A percentile compares a stretch with the other conserved stretches of the same genome.
These are phyloP conservation scores for Atherinomorus stipes DNA, from an alignment of 2,113 vertebrate genomes.

Conservation along the genomic window DNA sequence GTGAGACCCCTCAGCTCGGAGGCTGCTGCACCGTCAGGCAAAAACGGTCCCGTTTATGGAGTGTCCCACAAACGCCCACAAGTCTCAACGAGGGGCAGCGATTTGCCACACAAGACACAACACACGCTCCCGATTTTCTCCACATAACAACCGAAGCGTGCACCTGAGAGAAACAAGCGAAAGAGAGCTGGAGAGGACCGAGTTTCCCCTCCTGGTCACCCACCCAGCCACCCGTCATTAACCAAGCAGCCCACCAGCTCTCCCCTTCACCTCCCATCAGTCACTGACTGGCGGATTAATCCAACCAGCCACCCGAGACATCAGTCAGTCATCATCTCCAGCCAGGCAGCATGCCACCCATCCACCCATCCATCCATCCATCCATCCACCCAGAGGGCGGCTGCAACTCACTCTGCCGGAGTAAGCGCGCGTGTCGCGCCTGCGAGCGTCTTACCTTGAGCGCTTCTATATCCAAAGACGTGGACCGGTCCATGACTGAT, in stretches of 20 bases:
- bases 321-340: conserved; percentile 28
- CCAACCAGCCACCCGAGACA: conserved; percentile 22
- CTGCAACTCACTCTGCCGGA: conserved; percentile 41
- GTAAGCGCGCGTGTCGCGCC: conserved; percentile 28
- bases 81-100: conserved; percentile 39
- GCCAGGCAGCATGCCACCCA: conserved; percentile 35
- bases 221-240: background rate
- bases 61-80: conserved; percentile 56
- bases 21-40: conserved; percentile 23
- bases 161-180: background rate
- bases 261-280: conserved; percentile 3
- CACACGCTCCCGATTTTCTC: conserved; percentile 5
- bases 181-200: background rate
- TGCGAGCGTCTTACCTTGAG: conserved; percentile 76
- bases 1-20: background rate
- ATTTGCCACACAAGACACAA: conserved; percentile 64
- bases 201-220: conserved; percentile 16
- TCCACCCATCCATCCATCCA: conserved; percentile 16
- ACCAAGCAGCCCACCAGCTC: background rate
- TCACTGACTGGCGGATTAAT: conserved; percentile 30
- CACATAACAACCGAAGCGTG: background rate
- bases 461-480: conserved; percentile 80
- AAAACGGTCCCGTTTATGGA: conserved; percentile 24
- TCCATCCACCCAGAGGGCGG: conserved; percentile 6
- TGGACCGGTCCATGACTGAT: conserved; percentile 74